Evolutionary conservation across 2,888 invertebrate species (phyloP).

Genomic region (Polyommatus icarus): DNA sequence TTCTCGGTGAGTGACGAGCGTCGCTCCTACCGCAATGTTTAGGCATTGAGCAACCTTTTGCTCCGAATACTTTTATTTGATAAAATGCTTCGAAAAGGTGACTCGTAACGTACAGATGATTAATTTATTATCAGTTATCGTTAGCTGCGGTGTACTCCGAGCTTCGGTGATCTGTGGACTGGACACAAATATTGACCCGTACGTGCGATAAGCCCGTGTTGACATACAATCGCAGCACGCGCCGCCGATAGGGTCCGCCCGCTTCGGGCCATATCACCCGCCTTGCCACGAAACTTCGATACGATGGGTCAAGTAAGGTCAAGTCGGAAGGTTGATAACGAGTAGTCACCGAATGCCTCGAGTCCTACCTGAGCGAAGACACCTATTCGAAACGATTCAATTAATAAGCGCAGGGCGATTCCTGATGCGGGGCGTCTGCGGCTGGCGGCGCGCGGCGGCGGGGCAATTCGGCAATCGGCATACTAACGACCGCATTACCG

Average conservation of each 20-base stretch:
- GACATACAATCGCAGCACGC: conserved; percentile 10
- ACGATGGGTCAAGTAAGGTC: neutral
- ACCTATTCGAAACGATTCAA: neutral
- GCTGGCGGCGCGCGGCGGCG: neutral
- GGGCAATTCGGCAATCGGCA: neutral
- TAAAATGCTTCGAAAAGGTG: neutral
- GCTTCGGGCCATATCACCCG: neutral
- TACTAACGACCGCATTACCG: neutral
- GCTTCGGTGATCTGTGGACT: neutral
- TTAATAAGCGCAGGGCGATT: neutral
- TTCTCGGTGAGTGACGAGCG: neutral
- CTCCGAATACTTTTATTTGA: neutral
- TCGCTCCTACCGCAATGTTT: neutral
- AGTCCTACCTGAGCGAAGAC: neutral
- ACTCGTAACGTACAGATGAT: neutral
- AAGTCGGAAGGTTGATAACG: neutral
- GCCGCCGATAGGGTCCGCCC: neutral
- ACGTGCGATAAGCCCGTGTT: conserved; percentile 2
- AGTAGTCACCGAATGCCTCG: neutral
- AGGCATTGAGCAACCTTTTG: neutral
- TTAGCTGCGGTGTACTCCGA: neutral
- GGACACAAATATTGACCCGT: conserved; percentile 8
- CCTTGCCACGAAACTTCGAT: neutral
- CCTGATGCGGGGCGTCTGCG: neutral
- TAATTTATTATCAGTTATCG: conserved; percentile 4